Conservation (phyloP, 92 coral and sea anemone genomes). For the Hydrozoanthus gracilis region DNA sequence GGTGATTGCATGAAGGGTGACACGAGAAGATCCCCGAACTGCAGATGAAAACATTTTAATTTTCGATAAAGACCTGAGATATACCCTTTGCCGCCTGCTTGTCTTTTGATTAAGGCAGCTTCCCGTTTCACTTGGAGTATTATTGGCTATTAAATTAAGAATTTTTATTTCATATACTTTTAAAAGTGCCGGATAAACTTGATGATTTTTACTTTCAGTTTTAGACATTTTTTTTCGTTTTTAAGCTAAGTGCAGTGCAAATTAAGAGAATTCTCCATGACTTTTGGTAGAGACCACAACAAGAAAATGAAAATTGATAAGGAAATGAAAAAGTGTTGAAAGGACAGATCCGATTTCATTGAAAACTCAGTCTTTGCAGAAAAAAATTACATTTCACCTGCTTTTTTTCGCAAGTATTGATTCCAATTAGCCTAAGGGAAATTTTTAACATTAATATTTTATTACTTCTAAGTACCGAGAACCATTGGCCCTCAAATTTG, state of each 20-base stretch:
- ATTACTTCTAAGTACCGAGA: constrained; percentile 22
- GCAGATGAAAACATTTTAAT: not conserved
- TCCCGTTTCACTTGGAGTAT: not conserved
- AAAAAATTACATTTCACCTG: constrained; percentile 17
- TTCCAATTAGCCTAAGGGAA: constrained; percentile 7
- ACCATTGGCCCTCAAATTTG: constrained; percentile 21
- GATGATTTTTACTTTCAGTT: no score
- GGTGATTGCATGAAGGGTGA: constrained; percentile 20
- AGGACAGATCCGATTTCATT: no score
- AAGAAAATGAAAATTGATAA: no score
- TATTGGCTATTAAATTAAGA: not conserved
- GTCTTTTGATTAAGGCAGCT: not conserved
- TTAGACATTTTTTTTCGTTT: no score
- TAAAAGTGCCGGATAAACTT: no score
- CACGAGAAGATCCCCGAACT: not conserved
- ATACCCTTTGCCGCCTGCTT: constrained; percentile 9
- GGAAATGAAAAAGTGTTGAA: no score
- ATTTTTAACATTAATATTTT: constrained; percentile 26
- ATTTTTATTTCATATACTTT: no score
- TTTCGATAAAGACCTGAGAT: not conserved
- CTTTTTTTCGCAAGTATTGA: not conserved
- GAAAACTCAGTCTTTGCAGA: not conserved
- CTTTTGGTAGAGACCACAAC: no score
- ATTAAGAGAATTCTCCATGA: no score
- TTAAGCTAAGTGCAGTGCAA: no score